Evolutionary conservation across 2,113 vertebrate genomes (phyloP).

Genomic region (Acanthisitta chloris): DNA sequence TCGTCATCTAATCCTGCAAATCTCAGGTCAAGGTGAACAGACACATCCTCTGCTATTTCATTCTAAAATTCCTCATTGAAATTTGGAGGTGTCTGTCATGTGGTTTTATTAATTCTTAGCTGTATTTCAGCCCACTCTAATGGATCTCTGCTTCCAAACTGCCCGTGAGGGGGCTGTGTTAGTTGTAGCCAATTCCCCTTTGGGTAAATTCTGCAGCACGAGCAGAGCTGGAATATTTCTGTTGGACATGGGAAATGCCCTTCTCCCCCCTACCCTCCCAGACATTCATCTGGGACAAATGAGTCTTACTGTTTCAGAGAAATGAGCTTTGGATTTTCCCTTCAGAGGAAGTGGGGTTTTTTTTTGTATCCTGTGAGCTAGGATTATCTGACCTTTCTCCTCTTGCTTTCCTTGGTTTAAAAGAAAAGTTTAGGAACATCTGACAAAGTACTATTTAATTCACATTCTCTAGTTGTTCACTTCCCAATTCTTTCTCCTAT

Average conservation of each 20-base stretch:
- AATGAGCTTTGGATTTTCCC: background rate
- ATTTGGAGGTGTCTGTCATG: background rate
- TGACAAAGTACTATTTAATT: background rate
- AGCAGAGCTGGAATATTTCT: background rate
- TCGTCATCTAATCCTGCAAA: background rate
- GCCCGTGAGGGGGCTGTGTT: background rate
- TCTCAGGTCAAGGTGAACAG: background rate
- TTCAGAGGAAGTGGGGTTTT: background rate
- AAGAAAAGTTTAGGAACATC: background rate
- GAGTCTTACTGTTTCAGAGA: background rate
- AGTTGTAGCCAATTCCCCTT: background rate
- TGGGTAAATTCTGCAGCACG: background rate
- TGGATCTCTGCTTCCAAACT: background rate
- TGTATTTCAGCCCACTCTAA: background rate
- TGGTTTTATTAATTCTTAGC: background rate
- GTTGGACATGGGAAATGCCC: background rate
- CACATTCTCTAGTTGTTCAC: background rate
- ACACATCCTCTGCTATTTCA: background rate
- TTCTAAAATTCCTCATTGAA: background rate
- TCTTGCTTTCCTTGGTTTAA: background rate
- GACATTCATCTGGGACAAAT: background rate
- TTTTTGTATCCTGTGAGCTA: background rate
- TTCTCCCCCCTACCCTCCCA: background rate
- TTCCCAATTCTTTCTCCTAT: background rate
- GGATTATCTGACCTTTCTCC: conserved; percentile 4